A percentile compares a stretch with the other conserved stretches of the same genome.
Evolutionary conservation across 2,113 vertebrate genomes (phyloP).

Genomic region (Oryzias curvinotus): DNA sequence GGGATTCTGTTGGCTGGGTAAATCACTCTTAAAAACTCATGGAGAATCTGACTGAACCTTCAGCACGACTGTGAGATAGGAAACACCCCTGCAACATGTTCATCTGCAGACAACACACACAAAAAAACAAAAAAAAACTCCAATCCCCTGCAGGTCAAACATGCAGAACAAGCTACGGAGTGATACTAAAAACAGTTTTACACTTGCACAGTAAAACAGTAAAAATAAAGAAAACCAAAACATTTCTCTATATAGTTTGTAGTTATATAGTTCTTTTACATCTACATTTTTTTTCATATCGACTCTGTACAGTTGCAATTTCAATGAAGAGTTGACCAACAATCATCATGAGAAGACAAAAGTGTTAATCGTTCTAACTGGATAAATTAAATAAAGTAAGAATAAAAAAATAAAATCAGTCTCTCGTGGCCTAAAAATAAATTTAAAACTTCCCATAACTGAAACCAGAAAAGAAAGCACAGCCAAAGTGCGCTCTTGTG

Average conservation of each 20-base stretch:
- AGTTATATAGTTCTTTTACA: conserved; percentile 18
- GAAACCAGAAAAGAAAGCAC: conserved; percentile 65
- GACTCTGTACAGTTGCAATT: conserved; percentile 36
- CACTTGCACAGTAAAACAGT: conserved; percentile 64
- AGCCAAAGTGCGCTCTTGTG: conserved; percentile 74
- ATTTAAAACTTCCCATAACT: conserved; percentile 53
- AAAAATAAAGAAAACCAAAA: conserved; percentile 64
- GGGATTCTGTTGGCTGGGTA: conserved; percentile 1
- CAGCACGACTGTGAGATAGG: conserved; percentile 41
- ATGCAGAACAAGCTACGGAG: conserved; percentile 71
- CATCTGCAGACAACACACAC: no score
- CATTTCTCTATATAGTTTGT: conserved; percentile 54
- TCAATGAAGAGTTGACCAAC: conserved; percentile 33
- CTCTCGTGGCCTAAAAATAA: conserved; percentile 57
- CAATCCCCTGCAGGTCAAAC: conserved; percentile 67
- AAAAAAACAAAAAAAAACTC: conserved; percentile 55
- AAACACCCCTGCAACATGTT: conserved; percentile 35
- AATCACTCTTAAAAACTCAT: neutral
- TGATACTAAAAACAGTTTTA: conserved; percentile 59
- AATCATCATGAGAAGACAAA: conserved; percentile 10
- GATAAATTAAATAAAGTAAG: conserved; percentile 69
- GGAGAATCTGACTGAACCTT: neutral
- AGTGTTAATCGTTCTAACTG: conserved; percentile 36
- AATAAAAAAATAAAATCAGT: conserved; percentile 72
- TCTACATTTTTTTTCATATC: conserved; percentile 60